Evolutionary conservation across 2,888 invertebrate genomes (phyloP), one percentile per base, ranked within the genome.

Genomic region (Euplexia lucipara): DNA sequence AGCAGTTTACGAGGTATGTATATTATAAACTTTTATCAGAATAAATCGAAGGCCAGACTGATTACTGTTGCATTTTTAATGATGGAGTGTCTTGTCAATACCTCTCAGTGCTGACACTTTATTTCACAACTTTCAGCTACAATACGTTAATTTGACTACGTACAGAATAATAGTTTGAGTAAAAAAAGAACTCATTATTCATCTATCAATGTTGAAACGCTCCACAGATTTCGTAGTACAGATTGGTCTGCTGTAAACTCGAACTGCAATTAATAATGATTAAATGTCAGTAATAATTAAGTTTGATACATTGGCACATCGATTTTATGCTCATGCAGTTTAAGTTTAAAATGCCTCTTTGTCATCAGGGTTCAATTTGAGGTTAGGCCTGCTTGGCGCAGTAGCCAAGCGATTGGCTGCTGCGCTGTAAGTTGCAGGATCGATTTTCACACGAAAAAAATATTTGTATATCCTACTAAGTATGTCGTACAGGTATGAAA

Each of bases 161-260:
- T 20, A 58, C 14, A 16, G 2, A 20, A 12, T 39, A 34, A 41
- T 22, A 18, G 6, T 26, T 12, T 9, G 3, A 34, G 5, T 10
- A 16, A 12, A 16, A 16, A 12, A 44, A 22, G 16, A 35, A 32
- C 18, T 8, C 14, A 45, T 58, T 32, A 69, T 14, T 34, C 14
- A 26, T 32, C 10, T 0, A 26, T 45, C 18, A 14, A 9, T 60
- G 8, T 60, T 37, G 70, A 32, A 70, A 61, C n/a, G 1, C 3
- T 16, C n/a, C 7, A 12, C 18, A n/a, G 7, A 12, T 16, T 30
- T 35, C 9, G 0, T 2, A 26, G 35, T 22, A 16, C 48, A 39
- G 32, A 22, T 34, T 34, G 5, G 2, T 18, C 18, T 54, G n/a
- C 26, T 18, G 20, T 4, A 18, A 16, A 20, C 3, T 32, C n/a